Percentiles rank a stretch among this genome's conserved stretches.
Evolutionary conservation across 2,797 vertebrate genomes (phyloP).

Genomic region (Acomys russatus): DNA sequence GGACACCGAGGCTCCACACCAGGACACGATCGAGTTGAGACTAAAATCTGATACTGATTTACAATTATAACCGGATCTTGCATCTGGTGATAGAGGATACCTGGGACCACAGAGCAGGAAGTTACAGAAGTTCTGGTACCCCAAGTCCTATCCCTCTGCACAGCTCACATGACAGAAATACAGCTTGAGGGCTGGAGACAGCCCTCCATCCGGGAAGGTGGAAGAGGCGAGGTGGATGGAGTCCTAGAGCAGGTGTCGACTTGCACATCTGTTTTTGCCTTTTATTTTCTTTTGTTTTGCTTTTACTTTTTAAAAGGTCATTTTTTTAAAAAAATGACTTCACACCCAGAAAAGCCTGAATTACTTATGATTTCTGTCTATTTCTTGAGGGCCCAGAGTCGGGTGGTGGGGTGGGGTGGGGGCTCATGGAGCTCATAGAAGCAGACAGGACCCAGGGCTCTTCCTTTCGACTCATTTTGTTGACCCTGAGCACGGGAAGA

Average conservation of each 20-base stretch:
- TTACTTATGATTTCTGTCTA: background rate
- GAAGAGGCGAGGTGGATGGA: too few relatives aligned
- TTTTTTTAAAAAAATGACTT: background rate
- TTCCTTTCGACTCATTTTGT: background rate
- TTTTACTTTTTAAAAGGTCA: background rate
- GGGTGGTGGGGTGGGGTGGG: background rate
- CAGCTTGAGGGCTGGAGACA: background rate
- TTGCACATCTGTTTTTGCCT: background rate
- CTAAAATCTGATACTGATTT: background rate
- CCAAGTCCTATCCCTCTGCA: background rate
- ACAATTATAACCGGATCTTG: background rate
- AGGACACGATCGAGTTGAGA: conserved; percentile 6
- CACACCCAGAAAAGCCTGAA: background rate
- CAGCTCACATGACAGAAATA: background rate
- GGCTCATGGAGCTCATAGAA: background rate
- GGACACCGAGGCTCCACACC: background rate
- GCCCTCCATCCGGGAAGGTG: background rate
- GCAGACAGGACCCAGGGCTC: background rate
- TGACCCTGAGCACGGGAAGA: background rate
- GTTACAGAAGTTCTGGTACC: background rate
- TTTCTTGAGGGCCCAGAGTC: background rate
- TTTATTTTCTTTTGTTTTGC: background rate
- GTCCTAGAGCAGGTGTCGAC: background rate
- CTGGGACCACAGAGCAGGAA: background rate
- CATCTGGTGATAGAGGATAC: background rate